Evolutionary conservation across 2,797 vertebrate genomes (phyloP).

Genomic region (Harpagifer antarcticus): DNA sequence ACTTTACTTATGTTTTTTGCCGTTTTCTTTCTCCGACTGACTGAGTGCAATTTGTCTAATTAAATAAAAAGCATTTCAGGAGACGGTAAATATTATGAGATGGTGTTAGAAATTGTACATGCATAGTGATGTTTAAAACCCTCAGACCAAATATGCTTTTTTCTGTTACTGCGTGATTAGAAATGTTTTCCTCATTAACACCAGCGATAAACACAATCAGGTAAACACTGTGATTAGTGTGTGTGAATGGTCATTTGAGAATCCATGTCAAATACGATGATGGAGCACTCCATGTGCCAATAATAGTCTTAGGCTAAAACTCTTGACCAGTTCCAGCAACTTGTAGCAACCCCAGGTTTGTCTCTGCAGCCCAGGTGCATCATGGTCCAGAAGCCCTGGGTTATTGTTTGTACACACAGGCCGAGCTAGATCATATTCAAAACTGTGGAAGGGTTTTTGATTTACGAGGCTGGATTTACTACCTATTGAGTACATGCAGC

Average conservation of each 20-base stretch:
- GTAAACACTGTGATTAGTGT: slow-evolving; percentile 34
- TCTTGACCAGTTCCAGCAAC: slow-evolving; percentile 72
- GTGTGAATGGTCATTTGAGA: slow-evolving; percentile 53
- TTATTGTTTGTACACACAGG: slow-evolving; percentile 82
- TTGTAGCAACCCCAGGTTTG: slow-evolving; percentile 48
- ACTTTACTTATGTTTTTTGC: slow-evolving; percentile 62
- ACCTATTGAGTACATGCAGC: slow-evolving; percentile 78
- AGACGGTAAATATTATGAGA: slow-evolving; percentile 46
- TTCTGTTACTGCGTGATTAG: not conserved
- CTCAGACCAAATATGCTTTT: not conserved
- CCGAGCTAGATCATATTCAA: slow-evolving; percentile 61
- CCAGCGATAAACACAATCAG: slow-evolving; percentile 13
- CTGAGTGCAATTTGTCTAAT: slow-evolving; percentile 64
- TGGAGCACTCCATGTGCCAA: slow-evolving; percentile 58
- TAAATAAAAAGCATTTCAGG: slow-evolving; percentile 51
- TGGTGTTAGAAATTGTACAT: too few species aligned
- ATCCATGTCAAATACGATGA: slow-evolving; percentile 52
- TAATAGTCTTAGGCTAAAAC: slow-evolving; percentile 69
- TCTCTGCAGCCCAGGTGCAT: slow-evolving; percentile 65
- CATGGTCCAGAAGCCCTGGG: slow-evolving; percentile 66
- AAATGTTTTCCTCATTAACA: slow-evolving; percentile 6
- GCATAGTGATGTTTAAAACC: slow-evolving; percentile 29
- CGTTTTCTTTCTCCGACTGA: slow-evolving; percentile 57
- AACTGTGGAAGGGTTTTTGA: slow-evolving; percentile 69
- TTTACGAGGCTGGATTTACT: slow-evolving; percentile 82